Conservation (phyloP, 2,888 invertebrate genomes). For the Orchesellides sinensis region DNA sequence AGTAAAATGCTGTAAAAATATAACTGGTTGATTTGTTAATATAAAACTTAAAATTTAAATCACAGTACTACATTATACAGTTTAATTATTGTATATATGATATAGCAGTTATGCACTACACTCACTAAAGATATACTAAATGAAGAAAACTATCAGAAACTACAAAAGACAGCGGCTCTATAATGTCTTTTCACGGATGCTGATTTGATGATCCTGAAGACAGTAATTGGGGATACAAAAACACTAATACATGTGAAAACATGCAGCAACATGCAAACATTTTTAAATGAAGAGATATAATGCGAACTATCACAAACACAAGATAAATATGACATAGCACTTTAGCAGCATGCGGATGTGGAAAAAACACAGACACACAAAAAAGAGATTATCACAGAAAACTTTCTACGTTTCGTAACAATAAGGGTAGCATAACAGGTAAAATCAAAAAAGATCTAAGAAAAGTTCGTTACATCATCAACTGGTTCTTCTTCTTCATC, state of each 20-base stretch:
- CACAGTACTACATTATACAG: no score
- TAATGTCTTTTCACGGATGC: no score
- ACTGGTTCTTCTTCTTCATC: conserved; percentile 69
- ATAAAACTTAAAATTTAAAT: no score
- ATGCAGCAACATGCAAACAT: not conserved
- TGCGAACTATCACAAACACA: not conserved
- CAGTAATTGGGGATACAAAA: no score
- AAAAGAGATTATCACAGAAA: conserved; percentile 19
- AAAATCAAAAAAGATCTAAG: conserved; percentile 5
- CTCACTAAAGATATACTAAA: no score
- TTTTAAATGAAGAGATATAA: not conserved
- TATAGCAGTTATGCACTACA: no score
- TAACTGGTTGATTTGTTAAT: no score
- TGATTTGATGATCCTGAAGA: no score
- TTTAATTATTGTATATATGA: no score
- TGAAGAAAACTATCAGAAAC: no score
- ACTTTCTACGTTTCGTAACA: not conserved
- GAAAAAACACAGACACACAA: conserved; percentile 2
- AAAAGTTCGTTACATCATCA: conserved; percentile 63
- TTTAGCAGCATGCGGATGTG: not conserved
- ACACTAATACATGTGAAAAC: not conserved
- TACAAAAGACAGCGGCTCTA: no score
- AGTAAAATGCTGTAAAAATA: no score
- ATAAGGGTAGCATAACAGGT: not conserved
- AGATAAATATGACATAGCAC: not conserved